Evolutionary conservation across 2,797 vertebrate genomes (phyloP), one percentile per base, ranked within the genome.

Genomic region (Muraenolepis orangiensis): DNA sequence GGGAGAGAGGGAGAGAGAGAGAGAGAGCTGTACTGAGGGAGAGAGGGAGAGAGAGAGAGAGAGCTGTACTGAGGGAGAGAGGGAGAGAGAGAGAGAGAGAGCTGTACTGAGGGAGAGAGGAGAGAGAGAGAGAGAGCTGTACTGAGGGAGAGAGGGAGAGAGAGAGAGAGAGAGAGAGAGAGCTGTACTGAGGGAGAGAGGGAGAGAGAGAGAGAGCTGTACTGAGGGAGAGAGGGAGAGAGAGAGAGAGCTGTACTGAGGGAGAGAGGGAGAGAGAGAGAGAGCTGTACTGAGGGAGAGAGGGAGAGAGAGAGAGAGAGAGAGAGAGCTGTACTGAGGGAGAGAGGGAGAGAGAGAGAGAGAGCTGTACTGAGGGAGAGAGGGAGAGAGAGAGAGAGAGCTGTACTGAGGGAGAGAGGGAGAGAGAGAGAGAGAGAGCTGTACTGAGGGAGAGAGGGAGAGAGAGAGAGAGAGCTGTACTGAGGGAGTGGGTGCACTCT

Each of bases 401-500:
- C n/a, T n/a, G n/a, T n/a, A 57, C n/a, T n/a, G 18, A n/a, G n/a
- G 51, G 51, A 8, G 32, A 34, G 32, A n/a, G 32, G 32, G 32
- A 34, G 32, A 34, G 32, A 34, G 32, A 34, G 32, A 34, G 32
- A 34, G 32, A 34, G 32, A 34, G 32, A 34, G 32, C n/a, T n/a
- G n/a, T n/a, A n/a, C n/a, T n/a, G n/a, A 34, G 32, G 8, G 32
- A 34, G 32, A 34, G 32, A 34, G 51, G 23, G 51, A 57, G 51
- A 6, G 51, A n/a, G 51, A 57, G 51, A 57, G 20, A 8, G 51
- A 23, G 1, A n/a, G 51, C 2, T 81, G 78, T 71, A 83, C 77
- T 46, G 28, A 14, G 78, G 79, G 84, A 85, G 80, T 84, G 80
- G 74, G 78, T 81, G 85, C n/a, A n/a, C n/a, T n/a, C n/a, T n/a